Evolutionary conservation across 2,888 invertebrate genomes (phyloP), one percentile per base, ranked within the genome.

Genomic region (Hypolimnas misippus): DNA sequence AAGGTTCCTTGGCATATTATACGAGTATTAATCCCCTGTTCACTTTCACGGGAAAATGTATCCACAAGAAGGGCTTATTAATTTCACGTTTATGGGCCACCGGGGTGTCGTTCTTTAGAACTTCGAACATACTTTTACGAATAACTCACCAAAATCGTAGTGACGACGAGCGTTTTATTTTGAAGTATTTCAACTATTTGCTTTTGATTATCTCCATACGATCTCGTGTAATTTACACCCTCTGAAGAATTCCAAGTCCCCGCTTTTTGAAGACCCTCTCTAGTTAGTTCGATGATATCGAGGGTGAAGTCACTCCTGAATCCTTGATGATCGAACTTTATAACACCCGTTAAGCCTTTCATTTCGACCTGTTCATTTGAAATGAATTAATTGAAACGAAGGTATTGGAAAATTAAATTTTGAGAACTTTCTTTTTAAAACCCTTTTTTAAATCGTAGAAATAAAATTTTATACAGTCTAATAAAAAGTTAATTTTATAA

Each of bases 251-350:
- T 97, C 97, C 97, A 97, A 35, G 94, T 95, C 42, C 97, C 97
- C 65, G 97, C 96, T 86, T 96, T 96, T 77, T 95, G 95, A 57
- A 97, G 90, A 0, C 97, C 97, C 63, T 95, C 95, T 72, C 97
- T 95, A 58, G 95, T 96, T 69, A 98, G 92, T 84, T 98, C 98
- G 69, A 99, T 95, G 73, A 99, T 96, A 82, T 98, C 98, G 72
- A 99, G 92, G 69, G 96, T 95, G 82, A 98, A 98, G 84, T 98
- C 96, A 50, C 97, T 96, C 65, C 99, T 94, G 86, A 97, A 97
- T 58, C 99, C 98, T 90, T 97, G 96, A 86, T 97, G 96, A 89
- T 98, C 98, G 86, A 98, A 98, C 89, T 97, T 97, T 76, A 98
- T 97, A 62, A 96, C 95, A 69, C 98, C 98, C 0, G 98, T 98